These are phyloP conservation scores for Ornithoptera alexandrae DNA, from an alignment of 2,888 invertebrate genomes.

Conservation along the genomic window DNA sequence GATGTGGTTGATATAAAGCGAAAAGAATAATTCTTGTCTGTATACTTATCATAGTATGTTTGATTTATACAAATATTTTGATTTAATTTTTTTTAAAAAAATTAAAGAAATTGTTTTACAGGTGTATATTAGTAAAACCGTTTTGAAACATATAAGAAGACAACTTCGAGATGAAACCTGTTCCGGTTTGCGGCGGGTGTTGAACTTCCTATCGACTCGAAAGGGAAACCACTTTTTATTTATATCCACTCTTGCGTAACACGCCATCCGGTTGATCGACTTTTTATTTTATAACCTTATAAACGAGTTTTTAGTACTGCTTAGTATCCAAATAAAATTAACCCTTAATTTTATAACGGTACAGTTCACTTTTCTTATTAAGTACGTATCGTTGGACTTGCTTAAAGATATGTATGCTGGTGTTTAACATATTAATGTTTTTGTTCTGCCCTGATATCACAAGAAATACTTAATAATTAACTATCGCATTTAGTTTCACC, in stretches of 20 bases:
- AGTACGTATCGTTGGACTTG: constrained; percentile 26
- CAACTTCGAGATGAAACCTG: constrained; percentile 37
- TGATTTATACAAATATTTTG: neutral
- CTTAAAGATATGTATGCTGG: constrained; percentile 35
- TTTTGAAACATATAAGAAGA: neutral
- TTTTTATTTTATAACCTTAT: constrained; percentile 61
- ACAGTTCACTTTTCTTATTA: constrained; percentile 13
- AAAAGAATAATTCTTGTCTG: too few relatives aligned
- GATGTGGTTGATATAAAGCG: too few relatives aligned
- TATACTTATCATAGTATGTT: too few relatives aligned
- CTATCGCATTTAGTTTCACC: neutral
- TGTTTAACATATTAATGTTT: constrained; percentile 40
- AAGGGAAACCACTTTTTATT: constrained; percentile 71
- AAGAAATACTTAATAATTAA: constrained; percentile 5
- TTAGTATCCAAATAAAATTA: constrained; percentile 1
- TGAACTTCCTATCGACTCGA: constrained; percentile 68
- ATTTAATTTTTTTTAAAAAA: neutral
- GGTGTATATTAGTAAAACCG: neutral
- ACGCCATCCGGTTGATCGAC: constrained; percentile 53
- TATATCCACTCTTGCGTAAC: constrained; percentile 70
- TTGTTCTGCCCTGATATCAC: constrained; percentile 34
- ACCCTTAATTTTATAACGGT: neutral
- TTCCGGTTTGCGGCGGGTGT: constrained; percentile 58
- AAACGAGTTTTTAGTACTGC: constrained; percentile 37
- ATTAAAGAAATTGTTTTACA: neutral